phyloP scores from a whole-genome alignment of 37 sponge, comb jelly and placozoan species.

The Lycopodina hypogea region DNA sequence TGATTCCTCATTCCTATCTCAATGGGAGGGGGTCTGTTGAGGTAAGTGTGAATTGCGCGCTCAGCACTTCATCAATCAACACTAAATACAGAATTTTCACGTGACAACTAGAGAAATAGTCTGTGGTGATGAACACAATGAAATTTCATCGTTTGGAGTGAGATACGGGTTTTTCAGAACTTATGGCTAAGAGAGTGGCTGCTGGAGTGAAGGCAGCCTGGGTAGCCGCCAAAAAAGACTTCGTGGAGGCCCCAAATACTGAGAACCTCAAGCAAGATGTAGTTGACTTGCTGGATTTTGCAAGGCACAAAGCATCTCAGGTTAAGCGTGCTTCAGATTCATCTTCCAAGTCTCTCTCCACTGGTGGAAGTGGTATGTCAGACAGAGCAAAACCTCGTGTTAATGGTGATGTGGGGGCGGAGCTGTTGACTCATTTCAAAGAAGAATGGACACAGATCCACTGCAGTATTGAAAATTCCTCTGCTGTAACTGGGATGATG shows the following conservation, averaged over 20 bases:
- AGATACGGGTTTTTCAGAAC: no score
- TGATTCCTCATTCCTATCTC: no score
- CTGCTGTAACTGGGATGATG: conserved; percentile 9
- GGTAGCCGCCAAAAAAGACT: conserved; percentile 30
- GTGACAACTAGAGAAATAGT: no score
- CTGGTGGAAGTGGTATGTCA: background rate
- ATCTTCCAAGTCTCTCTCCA: background rate
- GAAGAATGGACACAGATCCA: conserved; percentile 45
- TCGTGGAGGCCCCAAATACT: conserved; percentile 2
- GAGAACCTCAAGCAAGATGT: conserved; percentile 41
- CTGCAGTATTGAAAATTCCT: conserved; percentile 2
- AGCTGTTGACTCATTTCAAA: conserved; percentile 53
- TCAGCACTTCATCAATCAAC: no score
- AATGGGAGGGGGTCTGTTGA: no score
- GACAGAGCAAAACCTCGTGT: background rate
- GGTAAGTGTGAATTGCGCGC: no score
- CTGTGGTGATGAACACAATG: no score
- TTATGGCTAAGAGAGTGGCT: conserved; percentile 15
- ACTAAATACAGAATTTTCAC: no score
- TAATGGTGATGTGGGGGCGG: conserved; percentile 56
- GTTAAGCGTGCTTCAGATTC: background rate
- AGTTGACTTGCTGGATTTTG: conserved; percentile 21
- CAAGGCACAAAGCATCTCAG: conserved; percentile 7
- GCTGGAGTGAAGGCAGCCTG: conserved; percentile 26
- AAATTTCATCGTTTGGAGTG: no score